Evolutionary conservation across 2,113 vertebrate species (phyloP), one percentile per base, ranked within the genome.

Genomic region (Sitta europaea): DNA sequence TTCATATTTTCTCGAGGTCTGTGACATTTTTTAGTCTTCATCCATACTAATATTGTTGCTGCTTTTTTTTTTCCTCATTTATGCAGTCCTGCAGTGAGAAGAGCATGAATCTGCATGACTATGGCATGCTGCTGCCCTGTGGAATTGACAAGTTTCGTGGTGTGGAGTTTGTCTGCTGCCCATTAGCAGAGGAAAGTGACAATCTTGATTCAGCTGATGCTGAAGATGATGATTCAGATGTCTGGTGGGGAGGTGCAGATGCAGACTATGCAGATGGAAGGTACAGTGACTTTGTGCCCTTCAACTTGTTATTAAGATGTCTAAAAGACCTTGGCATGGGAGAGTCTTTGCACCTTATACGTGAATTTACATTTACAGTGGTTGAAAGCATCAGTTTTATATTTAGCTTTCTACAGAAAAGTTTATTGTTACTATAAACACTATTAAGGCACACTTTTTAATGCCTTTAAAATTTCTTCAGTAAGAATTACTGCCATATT

Each of bases 151-250:
- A 99, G 83, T 99, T 99, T 96, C 98, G 99, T 31, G 99, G 99
- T 3, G 99, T 99, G 55, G 99, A 99, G 98, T 99, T 99, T 11
- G 99, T 99, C 13, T 99, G 99, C 94, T 99, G 99, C 94, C 99
- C 99, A 0, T 88, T 98, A 92, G 97, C 98, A 0, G 98, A 98
- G 2, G 99, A 99, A 81, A 98, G 97, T 0, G 99, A 99, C 94
- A 98, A 96, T 4, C 92, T 99, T 1, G 99, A 99, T 86, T 99
- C 98, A 18, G 97, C 98, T 3, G 99, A 99, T 22, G 98, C 98
- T 10, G 99, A 99, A 50, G 98, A 98, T 18, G 99, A 99, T 45
- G 99, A 99, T 90, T 99, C 99, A 0, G 99, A 99, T 43, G 99
- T 99, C 58, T 99, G 99, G 99, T 99, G 99, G 99, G 99, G 99